Conservation (phyloP, 2,888 invertebrate genomes). For the Hecatera dysodea region DNA sequence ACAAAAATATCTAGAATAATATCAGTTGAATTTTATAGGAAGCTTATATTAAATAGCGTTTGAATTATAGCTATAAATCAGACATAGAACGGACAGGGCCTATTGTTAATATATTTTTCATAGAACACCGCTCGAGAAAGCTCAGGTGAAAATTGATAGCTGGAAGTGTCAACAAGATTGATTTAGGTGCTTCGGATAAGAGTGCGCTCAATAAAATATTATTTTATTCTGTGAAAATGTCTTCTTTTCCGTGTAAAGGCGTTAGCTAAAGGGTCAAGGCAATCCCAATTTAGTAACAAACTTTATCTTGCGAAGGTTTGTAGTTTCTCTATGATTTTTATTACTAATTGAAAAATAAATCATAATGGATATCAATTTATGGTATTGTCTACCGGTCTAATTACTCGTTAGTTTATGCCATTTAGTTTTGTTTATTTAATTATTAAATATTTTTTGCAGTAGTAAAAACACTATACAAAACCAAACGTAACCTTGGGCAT, state of each 20-base stretch:
- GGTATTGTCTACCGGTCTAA: too few relatives aligned
- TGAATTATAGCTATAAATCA: slow-evolving; percentile 66
- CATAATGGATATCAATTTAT: too few relatives aligned
- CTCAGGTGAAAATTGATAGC: slow-evolving; percentile 50
- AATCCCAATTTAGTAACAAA: not conserved
- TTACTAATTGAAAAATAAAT: too few relatives aligned
- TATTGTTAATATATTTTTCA: slow-evolving; percentile 72
- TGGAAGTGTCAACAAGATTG: slow-evolving; percentile 54
- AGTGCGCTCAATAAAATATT: slow-evolving; percentile 43
- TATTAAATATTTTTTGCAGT: too few relatives aligned
- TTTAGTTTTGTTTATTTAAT: too few relatives aligned
- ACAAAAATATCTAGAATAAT: slow-evolving; percentile 57
- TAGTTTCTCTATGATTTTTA: too few relatives aligned
- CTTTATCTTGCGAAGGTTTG: too few relatives aligned
- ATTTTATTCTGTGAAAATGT: slow-evolving; percentile 12
- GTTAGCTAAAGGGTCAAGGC: not conserved
- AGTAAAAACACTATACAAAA: too few relatives aligned
- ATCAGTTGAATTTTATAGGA: slow-evolving; percentile 53
- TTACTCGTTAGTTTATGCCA: too few relatives aligned
- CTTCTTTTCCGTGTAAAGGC: not conserved
- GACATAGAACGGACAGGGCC: slow-evolving; percentile 45
- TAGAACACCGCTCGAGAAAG: slow-evolving; percentile 49
- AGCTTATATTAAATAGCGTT: slow-evolving; percentile 56
- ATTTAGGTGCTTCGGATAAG: slow-evolving; percentile 43
- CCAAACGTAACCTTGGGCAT: too few relatives aligned